Conservation (phyloP, 2,797 vertebrate genomes). For the Anableps anableps region DNA sequence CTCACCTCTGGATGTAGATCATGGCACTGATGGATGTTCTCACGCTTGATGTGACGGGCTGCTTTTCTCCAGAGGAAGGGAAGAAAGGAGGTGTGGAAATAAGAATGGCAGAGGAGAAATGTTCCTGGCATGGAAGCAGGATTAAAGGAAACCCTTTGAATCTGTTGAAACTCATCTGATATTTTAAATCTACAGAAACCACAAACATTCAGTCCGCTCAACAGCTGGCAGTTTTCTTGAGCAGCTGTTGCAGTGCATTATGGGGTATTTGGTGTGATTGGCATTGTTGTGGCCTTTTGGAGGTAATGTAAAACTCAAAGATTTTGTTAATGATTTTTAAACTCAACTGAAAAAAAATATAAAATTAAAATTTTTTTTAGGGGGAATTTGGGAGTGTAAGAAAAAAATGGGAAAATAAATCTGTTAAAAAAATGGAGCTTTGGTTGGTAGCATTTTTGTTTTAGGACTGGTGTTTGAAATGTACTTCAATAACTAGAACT, state of each 20-base stretch:
- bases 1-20: constrained; percentile 63
- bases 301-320: background rate
- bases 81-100: constrained; percentile 37
- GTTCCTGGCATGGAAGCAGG: background rate
- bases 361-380: background rate
- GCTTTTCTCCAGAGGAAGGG: constrained; percentile 43
- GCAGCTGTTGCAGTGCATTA: background rate
- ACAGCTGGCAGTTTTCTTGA: background rate
- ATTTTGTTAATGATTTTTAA: background rate
- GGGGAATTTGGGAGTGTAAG: background rate
- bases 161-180: background rate
- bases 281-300: no score
- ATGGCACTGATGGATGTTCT: constrained; percentile 67
- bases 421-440: background rate
- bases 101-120: constrained; percentile 2
- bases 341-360: background rate
- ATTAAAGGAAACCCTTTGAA: background rate
- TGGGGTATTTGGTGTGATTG: background rate
- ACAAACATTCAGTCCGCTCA: background rate
- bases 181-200: background rate
- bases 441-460: background rate
- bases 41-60: constrained; percentile 55
- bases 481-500: background rate
- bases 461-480: background rate
- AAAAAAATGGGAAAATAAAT: background rate